Conservation (phyloP, 2,888 invertebrate genomes). For the Drosophila dives region DNA sequence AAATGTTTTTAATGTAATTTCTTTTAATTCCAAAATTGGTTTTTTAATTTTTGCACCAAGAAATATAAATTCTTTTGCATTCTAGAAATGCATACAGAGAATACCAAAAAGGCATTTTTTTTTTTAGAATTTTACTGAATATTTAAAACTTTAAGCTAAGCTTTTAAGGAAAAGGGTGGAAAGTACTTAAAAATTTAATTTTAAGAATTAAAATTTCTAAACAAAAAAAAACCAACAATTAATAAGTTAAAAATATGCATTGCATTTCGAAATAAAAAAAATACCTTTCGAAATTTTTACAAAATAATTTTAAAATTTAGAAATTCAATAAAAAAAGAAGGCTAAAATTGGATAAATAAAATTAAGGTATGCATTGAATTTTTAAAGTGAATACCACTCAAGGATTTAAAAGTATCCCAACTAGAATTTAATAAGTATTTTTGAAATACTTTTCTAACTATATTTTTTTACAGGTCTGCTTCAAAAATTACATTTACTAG, state of each 20-base stretch:
- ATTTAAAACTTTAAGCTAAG: not conserved
- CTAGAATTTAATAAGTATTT: not conserved
- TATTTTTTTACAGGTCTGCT: conserved; percentile 33
- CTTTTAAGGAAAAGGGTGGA: not conserved
- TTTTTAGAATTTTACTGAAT: not conserved
- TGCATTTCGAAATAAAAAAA: not conserved
- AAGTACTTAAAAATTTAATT: not conserved
- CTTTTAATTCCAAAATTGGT: not conserved
- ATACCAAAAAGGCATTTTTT: not conserved
- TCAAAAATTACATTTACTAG: conserved; percentile 27
- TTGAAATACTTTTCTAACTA: not conserved
- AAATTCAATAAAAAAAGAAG: not conserved
- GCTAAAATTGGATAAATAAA: not conserved
- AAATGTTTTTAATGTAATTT: not conserved
- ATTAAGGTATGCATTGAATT: not conserved
- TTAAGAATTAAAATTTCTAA: not conserved
- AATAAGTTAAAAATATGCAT: not conserved
- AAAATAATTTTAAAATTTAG: not conserved
- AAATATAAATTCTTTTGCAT: not conserved
- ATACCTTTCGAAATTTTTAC: not conserved
- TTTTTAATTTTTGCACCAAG: not conserved
- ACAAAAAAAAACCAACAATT: not conserved
- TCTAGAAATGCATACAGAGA: not conserved
- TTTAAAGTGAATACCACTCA: not conserved
- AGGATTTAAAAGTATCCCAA: not conserved